These are phyloP conservation scores for Colius striatus DNA, from an alignment of 2,113 vertebrate genomes.

Conservation along the genomic window DNA sequence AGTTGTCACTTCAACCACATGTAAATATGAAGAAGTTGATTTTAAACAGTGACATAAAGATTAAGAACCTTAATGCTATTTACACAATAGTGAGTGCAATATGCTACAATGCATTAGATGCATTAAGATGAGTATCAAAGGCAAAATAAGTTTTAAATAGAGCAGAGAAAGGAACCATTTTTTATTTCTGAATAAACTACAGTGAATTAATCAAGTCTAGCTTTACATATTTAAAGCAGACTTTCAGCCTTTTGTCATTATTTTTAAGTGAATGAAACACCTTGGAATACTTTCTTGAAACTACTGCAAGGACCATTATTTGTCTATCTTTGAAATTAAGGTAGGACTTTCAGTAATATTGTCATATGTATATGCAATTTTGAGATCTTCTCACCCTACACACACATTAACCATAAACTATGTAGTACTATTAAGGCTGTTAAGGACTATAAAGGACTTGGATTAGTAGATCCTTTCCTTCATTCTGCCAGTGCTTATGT, in stretches of 20 bases:
- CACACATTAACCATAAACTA: too few relatives aligned
- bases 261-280: background rate
- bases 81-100: background rate
- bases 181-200: background rate
- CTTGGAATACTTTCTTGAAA: background rate
- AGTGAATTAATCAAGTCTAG: background rate
- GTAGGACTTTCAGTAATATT: background rate
- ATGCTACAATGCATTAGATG: background rate
- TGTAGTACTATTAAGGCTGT: background rate
- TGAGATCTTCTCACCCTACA: background rate
- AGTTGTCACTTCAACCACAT: constrained; percentile 49
- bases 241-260: background rate
- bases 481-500: background rate
- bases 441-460: background rate
- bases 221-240: background rate
- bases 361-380: background rate
- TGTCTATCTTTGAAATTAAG: background rate
- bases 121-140: background rate
- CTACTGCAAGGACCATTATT: background rate
- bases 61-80: background rate
- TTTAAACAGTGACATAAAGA: constrained; percentile 42
- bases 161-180: background rate
- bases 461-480: background rate
- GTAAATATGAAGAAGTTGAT: constrained; percentile 44
- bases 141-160: background rate